Percentiles rank a stretch among this genome's conserved stretches.
phyloP scores from a whole-genome alignment of 1,140 invertebrate genomes.

The Caerostris extrusa region DNA sequence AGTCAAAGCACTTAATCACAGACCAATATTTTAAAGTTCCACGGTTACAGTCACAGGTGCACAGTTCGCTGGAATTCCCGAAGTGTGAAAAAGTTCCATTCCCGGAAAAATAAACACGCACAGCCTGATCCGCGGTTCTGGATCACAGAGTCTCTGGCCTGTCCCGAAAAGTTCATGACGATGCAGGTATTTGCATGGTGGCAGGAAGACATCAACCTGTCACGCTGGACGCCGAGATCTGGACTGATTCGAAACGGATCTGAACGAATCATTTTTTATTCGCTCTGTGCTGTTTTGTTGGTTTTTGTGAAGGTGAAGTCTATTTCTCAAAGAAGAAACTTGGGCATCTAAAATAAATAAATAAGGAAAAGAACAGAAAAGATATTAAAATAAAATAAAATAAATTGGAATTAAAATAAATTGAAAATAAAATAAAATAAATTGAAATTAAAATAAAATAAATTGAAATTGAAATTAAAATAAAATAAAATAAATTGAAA shows the following conservation, averaged over 20 bases:
- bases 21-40: background rate
- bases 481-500: too few relatives aligned
- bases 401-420: too few relatives aligned
- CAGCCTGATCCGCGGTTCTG: background rate
- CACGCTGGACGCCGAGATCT: background rate
- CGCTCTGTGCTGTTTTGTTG: background rate
- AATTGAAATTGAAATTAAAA: too few relatives aligned
- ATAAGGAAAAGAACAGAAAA: too few relatives aligned
- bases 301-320: background rate
- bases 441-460: too few relatives aligned
- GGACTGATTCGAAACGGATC: background rate
- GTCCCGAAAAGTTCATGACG: background rate
- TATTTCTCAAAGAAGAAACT: background rate
- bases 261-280: background rate
- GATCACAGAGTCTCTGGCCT: background rate
- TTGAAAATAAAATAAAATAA: too few relatives aligned
- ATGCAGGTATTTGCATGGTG: background rate
- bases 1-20: background rate
- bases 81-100: background rate
- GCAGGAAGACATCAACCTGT: background rate
- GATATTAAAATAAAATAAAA: too few relatives aligned
- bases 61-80: background rate
- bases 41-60: background rate
- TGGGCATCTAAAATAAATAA: too few relatives aligned
- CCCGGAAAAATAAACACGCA: constrained; percentile 11